Base-by-base conservation (phyloP, 2,888 invertebrate genomes). In the Neocrepidodera transversa region DNA sequence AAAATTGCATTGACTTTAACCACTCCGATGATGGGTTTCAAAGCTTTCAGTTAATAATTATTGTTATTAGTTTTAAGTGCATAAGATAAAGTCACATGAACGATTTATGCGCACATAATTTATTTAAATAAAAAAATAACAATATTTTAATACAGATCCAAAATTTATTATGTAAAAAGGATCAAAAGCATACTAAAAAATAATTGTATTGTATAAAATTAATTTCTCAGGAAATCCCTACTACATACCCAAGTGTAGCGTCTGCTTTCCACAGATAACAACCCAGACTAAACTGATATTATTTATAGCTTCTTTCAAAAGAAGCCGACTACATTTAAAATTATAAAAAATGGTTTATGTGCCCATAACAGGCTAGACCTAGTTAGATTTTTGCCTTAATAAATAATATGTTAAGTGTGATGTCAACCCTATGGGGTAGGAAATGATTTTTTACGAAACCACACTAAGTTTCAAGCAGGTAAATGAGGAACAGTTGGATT, bases 321-420 rank as follows among this genome's bases (percentile, higher is more conserved):
- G 10, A 18, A 35, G 20, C 30, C 49, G 49, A 49, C 49, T 35
- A 32, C 28, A 32, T 32, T 30, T 16, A 47, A 35, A 49, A 45
- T 26, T 11, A 47, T 54, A 45, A 54, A 54, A 45, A 54, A 36
- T 16, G 18, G 32, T 43, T 36, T 45, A 26, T 11, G 30, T 17
- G 20, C 23, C 47, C 47, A 47, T 47, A 47, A 50, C 36, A 36
- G 35, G 45, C 32, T 32, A 45, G 53, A 54, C 43, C 26, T 40
- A 54, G 54, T 54, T 54, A 45, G 47, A 23, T 47, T 54, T 47
- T n/a, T 35, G 45, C 54, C 47, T 45, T 13, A 36, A 54, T 54
- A 54, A 54, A 54, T 54, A 36, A 54, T 16, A 45, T n/a, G 45
- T 54, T 45, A 54, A 54, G 36, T 54, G 45, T 54, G 54, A 54